Percentiles rank a stretch among this genome's conserved stretches.
Evolutionary conservation across 2,113 vertebrate genomes (phyloP).

Genomic region (Pelusios castaneus): DNA sequence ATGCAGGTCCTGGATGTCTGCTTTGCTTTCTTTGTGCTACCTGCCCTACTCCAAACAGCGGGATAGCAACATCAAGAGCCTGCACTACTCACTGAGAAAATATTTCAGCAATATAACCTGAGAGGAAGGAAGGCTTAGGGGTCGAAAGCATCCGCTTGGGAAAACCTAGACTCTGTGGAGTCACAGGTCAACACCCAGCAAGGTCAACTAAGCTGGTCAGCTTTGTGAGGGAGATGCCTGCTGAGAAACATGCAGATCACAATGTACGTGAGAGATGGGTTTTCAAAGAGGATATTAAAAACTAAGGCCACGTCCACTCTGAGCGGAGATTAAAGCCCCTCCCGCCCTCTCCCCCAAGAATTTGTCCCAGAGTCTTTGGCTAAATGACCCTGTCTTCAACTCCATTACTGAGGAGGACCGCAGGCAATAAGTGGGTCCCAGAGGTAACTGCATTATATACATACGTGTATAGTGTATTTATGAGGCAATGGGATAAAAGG

Average conservation of each 20-base stretch:
- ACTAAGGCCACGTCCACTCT: neutral
- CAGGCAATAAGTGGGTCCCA: neutral
- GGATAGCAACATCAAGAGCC: fast-evolving
- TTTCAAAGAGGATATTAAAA: neutral
- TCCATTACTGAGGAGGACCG: neutral
- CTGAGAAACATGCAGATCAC: neutral
- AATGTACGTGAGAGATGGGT: fast-evolving
- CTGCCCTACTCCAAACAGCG: neutral
- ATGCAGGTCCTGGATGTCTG: neutral
- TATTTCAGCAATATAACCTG: fast-evolving
- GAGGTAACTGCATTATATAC: neutral
- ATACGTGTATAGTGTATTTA: neutral
- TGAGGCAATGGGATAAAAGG: neutral
- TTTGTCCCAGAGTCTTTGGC: neutral
- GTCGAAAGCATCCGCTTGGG: fast-evolving
- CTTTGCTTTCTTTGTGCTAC: neutral
- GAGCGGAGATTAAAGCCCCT: neutral
- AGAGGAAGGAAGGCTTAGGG: neutral
- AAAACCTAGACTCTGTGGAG: neutral
- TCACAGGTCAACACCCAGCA: fast-evolving
- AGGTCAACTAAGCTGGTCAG: neutral
- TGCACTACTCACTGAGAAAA: neutral
- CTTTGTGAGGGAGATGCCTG: neutral
- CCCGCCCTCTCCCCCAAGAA: too few species aligned
- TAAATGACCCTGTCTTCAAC: neutral